Percentiles rank a stretch among this genome's conserved stretches.
These are phyloP conservation scores for Drosophila mimetica DNA, from an alignment of 2,888 invertebrate genomes.

Conservation along the genomic window DNA sequence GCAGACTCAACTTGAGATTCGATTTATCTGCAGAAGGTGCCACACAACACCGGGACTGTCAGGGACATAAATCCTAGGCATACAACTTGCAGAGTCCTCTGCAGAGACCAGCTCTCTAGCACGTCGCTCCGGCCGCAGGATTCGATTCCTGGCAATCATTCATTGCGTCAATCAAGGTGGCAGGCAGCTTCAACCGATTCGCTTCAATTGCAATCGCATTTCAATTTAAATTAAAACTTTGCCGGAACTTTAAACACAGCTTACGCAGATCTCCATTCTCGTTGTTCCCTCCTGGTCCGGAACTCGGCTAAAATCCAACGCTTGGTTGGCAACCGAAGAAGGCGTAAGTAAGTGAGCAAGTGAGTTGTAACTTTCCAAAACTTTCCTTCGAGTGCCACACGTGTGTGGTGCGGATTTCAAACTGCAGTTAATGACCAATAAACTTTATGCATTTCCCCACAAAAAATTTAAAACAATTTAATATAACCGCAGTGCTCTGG, in stretches of 20 bases:
- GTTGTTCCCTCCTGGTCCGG: not conserved
- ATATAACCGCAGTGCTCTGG: conserved; percentile 27
- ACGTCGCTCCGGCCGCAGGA: not conserved
- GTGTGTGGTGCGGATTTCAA: conserved; percentile 20
- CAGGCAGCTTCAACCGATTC: conserved; percentile 37
- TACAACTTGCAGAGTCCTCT: conserved; percentile 3
- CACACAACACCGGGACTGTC: conserved; percentile 15
- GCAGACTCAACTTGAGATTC: conserved; percentile 8
- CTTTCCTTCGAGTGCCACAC: conserved; percentile 33
- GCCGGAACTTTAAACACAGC: conserved; percentile 62
- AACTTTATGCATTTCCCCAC: conserved; percentile 41
- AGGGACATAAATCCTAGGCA: conserved; percentile 21
- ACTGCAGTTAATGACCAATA: conserved; percentile 39
- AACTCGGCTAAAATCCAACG: conserved; percentile 57
- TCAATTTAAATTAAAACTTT: conserved; percentile 80
- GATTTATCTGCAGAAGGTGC: conserved; percentile 21
- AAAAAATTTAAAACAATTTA: conserved; percentile 56
- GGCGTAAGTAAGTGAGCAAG: conserved; percentile 61
- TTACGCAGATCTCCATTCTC: conserved; percentile 22
- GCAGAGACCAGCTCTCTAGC: not conserved
- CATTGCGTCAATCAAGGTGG: conserved; percentile 71
- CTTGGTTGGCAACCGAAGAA: conserved; percentile 57
- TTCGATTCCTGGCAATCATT: conserved; percentile 59
- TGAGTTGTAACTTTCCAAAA: conserved; percentile 55
- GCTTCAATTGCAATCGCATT: conserved; percentile 63